These are phyloP conservation scores for Lutraria rhynchaena DNA, from an alignment of 1,140 invertebrate genomes.

Conservation along the genomic window DNA sequence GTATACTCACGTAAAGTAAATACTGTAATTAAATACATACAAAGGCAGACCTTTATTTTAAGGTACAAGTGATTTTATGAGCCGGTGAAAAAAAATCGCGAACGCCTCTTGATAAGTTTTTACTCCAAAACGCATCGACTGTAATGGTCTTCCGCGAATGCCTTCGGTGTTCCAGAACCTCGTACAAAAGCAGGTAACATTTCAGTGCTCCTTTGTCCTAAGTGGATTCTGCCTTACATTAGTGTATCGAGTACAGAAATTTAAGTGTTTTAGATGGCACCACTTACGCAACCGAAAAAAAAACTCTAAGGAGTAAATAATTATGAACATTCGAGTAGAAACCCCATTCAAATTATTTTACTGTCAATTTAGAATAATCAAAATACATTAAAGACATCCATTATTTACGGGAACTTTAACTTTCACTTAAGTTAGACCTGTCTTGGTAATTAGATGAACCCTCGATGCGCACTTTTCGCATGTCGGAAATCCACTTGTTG, in stretches of 20 bases:
- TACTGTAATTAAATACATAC: slow-evolving; percentile 23
- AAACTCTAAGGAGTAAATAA: no score
- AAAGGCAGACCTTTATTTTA: not conserved
- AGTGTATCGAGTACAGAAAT: not conserved
- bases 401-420: slow-evolving; percentile 5
- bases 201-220: not conserved
- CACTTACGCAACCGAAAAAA: no score
- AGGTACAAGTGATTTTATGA: slow-evolving; percentile 1
- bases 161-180: not conserved
- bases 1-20: slow-evolving; percentile 42
- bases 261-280: no score
- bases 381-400: slow-evolving; percentile 10
- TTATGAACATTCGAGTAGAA: no score
- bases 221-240: not conserved
- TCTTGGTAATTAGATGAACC: slow-evolving; percentile 1
- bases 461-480: no score
- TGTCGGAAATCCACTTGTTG: slow-evolving; percentile 10
- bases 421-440: slow-evolving; percentile 6
- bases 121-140: no score
- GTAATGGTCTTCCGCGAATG: no score
- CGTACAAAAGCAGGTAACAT: not conserved
- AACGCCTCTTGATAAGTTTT: no score
- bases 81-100: not conserved
- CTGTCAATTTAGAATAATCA: slow-evolving; percentile 7
- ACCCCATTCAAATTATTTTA: no score